Conservation (phyloP, 2,113 vertebrate genomes). For the Ophthalmolycus amberensis region DNA sequence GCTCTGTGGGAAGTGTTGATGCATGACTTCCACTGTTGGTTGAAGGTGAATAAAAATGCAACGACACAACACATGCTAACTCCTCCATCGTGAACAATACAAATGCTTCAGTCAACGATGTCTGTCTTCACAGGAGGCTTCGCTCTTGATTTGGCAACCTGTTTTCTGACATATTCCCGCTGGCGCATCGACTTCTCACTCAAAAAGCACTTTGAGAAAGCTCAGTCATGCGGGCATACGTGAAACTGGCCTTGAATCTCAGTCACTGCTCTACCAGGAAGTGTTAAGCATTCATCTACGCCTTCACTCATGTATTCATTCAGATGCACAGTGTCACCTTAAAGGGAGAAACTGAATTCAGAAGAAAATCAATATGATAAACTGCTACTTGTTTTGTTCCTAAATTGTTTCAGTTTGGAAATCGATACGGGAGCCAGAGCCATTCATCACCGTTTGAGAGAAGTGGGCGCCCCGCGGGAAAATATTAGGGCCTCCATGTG, state of each 20-base stretch:
- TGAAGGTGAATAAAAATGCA: conserved; percentile 32
- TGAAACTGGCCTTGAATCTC: conserved; percentile 56
- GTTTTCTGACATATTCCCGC: conserved; percentile 42
- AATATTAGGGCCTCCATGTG: conserved; percentile 77
- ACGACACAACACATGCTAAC: conserved; percentile 6
- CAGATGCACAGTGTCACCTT: conserved; percentile 79
- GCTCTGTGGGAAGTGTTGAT: conserved; percentile 23
- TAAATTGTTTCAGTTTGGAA: conserved; percentile 89
- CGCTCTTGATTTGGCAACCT: conserved; percentile 35
- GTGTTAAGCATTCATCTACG: conserved; percentile 65
- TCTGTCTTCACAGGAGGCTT: conserved; percentile 30
- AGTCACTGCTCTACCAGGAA: conserved; percentile 66
- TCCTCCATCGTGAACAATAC: conserved; percentile 16
- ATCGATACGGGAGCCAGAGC: conserved; percentile 82
- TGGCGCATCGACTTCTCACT: conserved; percentile 54
- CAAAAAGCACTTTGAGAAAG: conserved; percentile 60
- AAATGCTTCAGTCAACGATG: conserved; percentile 41
- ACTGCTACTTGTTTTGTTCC: conserved; percentile 87
- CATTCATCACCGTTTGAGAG: conserved; percentile 85
- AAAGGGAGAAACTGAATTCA: conserved; percentile 82
- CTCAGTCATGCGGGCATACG: conserved; percentile 40
- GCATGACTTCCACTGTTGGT: conserved; percentile 17
- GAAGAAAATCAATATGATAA: conserved; percentile 88
- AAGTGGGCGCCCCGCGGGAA: conserved; percentile 75
- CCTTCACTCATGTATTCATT: conserved; percentile 76